phyloP scores from a whole-genome alignment of 2,113 vertebrate genomes.

The Pseudorhombus dupliciocellatus region DNA sequence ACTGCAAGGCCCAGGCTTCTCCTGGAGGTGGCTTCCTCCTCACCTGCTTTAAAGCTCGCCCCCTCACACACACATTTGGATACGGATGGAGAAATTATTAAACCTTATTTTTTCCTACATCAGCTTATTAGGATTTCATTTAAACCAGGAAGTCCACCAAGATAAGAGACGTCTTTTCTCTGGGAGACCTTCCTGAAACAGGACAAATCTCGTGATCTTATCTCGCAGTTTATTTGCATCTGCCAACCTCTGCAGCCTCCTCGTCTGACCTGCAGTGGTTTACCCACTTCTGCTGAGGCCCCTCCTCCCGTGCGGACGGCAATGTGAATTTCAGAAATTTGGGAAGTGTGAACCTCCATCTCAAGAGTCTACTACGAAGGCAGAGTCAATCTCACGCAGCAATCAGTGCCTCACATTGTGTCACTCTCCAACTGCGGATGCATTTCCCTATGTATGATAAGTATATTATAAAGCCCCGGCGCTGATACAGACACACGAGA shows the following conservation, averaged over 20 bases:
- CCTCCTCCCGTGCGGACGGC: not conserved
- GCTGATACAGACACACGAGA: slow-evolving; percentile 69
- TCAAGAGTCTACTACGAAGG: slow-evolving; percentile 25
- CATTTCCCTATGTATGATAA: slow-evolving; percentile 65
- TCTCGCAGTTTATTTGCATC: slow-evolving; percentile 44
- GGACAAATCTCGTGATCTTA: slow-evolving; percentile 53
- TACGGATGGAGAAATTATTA: slow-evolving; percentile 49
- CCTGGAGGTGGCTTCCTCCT: slow-evolving; percentile 87
- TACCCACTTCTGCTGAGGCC: not conserved
- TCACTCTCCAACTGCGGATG: slow-evolving; percentile 38
- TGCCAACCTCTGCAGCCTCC: slow-evolving; percentile 20
- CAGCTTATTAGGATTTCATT: slow-evolving; percentile 68
- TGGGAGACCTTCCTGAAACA: slow-evolving; percentile 31
- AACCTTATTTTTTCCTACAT: slow-evolving; percentile 37
- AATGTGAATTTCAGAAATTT: slow-evolving; percentile 25
- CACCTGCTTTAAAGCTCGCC: slow-evolving; percentile 84
- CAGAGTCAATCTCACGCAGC: slow-evolving; percentile 50
- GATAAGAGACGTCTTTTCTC: slow-evolving; percentile 47
- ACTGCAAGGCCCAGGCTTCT: slow-evolving; percentile 89
- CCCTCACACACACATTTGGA: slow-evolving; percentile 31
- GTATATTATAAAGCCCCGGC: slow-evolving; percentile 62
- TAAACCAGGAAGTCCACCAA: slow-evolving; percentile 57
- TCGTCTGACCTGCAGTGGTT: slow-evolving; percentile 23
- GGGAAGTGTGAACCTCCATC: slow-evolving; percentile 51
- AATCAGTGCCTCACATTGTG: slow-evolving; percentile 57